Conservation (phyloP, 2,797 vertebrate species). For the Vipera ursinii region DNA sequence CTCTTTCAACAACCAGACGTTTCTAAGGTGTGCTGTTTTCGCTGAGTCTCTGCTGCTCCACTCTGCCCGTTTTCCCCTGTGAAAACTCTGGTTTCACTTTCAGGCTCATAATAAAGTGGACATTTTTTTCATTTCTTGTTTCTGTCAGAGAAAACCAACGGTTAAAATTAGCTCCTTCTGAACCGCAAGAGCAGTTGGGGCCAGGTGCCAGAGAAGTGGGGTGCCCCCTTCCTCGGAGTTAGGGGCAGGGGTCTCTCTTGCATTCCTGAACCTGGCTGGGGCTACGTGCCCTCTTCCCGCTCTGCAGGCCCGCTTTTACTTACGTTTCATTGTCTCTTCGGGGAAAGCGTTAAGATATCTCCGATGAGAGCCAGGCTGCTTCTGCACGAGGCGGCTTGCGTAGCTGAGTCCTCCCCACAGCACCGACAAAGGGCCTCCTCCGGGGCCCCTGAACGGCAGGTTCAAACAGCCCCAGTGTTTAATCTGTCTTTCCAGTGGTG, state of each 20-base stretch:
- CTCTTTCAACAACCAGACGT: accelerated
- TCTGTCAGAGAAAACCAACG: neutral
- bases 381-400: neutral
- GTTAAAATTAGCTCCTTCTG: neutral
- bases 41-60: neutral
- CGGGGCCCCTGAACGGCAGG: neutral
- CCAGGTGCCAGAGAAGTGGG: neutral
- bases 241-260: neutral
- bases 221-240: neutral
- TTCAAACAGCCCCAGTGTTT: neutral
- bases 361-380: neutral
- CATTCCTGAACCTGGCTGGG: neutral
- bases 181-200: neutral
- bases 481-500: neutral
- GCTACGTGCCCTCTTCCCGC: neutral
- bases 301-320: neutral
- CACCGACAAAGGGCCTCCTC: neutral
- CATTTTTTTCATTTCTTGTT: neutral
- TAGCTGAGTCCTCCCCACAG: neutral
- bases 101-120: neutral
- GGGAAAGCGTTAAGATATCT: too few species aligned
- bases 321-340: neutral
- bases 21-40: too few species aligned
- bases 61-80: neutral
- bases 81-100: neutral